phyloP scores from a whole-genome alignment of 2,113 vertebrate species.

The Tringa solitaria region DNA sequence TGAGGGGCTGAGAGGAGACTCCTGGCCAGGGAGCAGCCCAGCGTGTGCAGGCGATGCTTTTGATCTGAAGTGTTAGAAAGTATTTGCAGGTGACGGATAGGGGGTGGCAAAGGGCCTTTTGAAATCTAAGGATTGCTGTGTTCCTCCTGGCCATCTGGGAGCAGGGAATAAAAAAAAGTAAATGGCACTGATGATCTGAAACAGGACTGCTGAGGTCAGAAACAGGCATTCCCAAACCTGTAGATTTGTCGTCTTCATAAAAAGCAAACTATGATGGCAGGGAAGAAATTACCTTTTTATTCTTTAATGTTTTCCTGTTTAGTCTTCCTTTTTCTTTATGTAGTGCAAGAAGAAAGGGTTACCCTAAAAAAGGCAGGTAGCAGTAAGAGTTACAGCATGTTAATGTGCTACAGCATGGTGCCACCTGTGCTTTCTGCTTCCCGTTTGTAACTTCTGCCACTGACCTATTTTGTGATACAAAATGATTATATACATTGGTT shows the following conservation, averaged over 20 bases:
- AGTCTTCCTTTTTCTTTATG: neutral
- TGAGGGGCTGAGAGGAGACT: neutral
- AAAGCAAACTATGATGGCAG: neutral
- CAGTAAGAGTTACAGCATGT: neutral
- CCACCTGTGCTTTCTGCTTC: neutral
- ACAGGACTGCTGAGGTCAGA: fast-evolving
- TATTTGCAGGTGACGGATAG: neutral
- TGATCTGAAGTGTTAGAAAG: neutral
- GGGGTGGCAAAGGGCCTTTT: neutral
- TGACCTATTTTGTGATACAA: neutral
- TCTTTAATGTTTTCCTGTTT: neutral
- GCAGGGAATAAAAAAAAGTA: neutral
- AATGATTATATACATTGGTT: neutral
- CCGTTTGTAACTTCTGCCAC: neutral
- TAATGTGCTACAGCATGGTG: neutral
- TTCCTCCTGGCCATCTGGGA: neutral
- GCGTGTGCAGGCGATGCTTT: neutral
- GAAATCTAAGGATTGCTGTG: neutral
- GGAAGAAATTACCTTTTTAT: neutral
- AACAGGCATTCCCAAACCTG: neutral
- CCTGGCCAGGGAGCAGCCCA: neutral
- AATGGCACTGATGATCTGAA: neutral
- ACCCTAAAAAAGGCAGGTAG: neutral
- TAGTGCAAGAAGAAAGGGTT: neutral
- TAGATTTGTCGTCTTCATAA: neutral